A percentile compares a stretch with the other conserved stretches of the same genome.
phyloP scores from a whole-genome alignment of 2,888 invertebrate species.

The Ochlodes sylvanus region DNA sequence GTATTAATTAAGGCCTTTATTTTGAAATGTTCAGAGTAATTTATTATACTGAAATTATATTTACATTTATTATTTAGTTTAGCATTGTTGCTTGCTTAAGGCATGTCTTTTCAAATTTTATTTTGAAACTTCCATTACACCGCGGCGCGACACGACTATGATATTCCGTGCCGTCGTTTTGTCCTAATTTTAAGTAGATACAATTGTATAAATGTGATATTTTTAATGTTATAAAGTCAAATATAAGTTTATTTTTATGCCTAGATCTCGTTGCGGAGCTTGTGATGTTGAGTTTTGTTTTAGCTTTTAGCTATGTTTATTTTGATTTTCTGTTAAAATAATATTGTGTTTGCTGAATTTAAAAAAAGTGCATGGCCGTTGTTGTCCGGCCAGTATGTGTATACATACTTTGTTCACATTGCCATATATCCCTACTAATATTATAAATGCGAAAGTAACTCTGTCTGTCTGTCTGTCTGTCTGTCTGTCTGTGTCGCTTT shows the following conservation, averaged over 20 bases:
- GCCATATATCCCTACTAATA: too few species aligned
- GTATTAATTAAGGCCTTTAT: neutral
- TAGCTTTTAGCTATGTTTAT: conserved; percentile 1
- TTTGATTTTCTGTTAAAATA: neutral
- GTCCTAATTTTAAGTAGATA: neutral
- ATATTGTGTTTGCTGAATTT: neutral
- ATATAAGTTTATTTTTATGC: neutral
- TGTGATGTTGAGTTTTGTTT: neutral
- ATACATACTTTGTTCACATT: too few species aligned
- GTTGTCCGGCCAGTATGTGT: too few species aligned
- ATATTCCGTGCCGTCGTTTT: neutral
- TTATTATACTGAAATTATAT: neutral
- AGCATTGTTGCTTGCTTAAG: neutral
- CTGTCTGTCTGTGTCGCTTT: too few species aligned
- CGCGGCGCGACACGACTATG: too few species aligned
- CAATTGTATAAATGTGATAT: conserved; percentile 1
- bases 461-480: too few species aligned
- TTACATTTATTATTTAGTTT: neutral
- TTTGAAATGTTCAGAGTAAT: neutral
- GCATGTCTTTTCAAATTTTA: neutral
- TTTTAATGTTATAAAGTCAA: neutral
- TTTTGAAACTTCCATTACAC: too few species aligned
- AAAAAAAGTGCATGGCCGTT: neutral
- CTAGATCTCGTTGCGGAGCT: neutral
- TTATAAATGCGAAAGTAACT: too few species aligned